Evolutionary conservation across 2,797 vertebrate species (phyloP), one percentile per base, ranked within the genome.

Genomic region (Platyrinchus mystaceus): DNA sequence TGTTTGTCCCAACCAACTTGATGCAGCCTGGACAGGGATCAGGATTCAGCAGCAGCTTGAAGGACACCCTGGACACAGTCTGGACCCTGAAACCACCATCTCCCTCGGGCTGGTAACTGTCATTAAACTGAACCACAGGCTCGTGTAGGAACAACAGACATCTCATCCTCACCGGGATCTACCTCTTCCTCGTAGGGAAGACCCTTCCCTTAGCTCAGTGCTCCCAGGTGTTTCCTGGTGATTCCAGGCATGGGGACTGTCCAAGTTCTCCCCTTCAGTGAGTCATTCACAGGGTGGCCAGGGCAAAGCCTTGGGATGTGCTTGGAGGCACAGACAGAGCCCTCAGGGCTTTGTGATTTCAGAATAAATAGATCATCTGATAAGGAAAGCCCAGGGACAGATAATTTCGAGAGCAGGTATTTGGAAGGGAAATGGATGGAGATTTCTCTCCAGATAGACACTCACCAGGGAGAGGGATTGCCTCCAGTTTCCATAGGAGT

Each of bases 181-280:
- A 55, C 22, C 41, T 85, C 10, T 70, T 93, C 82, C 46, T 78
- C 46, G 8, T n/a, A 56, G 89, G 47, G 82, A 83, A 74, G 87
- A 76, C 39, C 36, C 32, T 90, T 84, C 86, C 81, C n/a, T 69
- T 12, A 52, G 50, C 55, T 69, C 27, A 68, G 60, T 47, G 28
- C 41, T 50, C 59, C 28, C 92, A 95, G 95, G 90, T 95, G 93
- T 85, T 96, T 96, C 94, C 95, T 81, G 74, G 46, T 81, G 73
- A 66, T 88, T 66, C 73, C 80, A 60, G 50, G 18, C 3, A 0
- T 1, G 23, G 67, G 52, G 43, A 52, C 24, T 22, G n/a, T 28
- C 52, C 69, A 17, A 32, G 59, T 7, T 46, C 46, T 78, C 74
- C 81, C 36, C 69, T 53, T 43, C 15, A 12, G 9, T 69, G 44